Evolutionary conservation across 2,113 vertebrate genomes (phyloP), one percentile per base, ranked within the genome.

Genomic region (Myrmecobius fasciatus): DNA sequence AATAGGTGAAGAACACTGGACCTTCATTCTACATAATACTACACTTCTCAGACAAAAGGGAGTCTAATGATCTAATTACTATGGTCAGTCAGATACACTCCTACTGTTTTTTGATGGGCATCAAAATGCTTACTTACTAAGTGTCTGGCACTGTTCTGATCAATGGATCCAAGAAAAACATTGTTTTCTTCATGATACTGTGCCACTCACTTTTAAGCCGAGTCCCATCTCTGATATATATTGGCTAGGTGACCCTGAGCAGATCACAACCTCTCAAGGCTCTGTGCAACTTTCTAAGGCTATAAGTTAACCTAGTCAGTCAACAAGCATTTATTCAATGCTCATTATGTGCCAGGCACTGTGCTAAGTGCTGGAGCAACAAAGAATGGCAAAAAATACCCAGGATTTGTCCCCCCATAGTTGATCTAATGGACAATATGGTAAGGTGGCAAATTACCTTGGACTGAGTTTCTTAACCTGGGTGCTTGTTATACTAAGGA

Each of bases 151-250:
- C 56, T 36, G 56, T 83, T 0, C 67, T 83, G 36, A 83, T 83
- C 60, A 93, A 7, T 92, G 26, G 49, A 28, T 93, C 9, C 22
- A 94, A 94, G 95, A 10, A 89, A 95, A 97, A 60, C 92, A 95
- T 89, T 91, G 93, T 91, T 91, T 95, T 96, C 52, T 46, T 53
- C 22, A 14, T 0, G 0, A 96, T 97, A 47, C 46, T 46, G 31
- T 0, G 0, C 83, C 56, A 89, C 92, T 83, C n/a, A 83, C 67
- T 2, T 94, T 52, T 97, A 93, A 43, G 25, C 3, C 0, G 36
- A 43, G n/a, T 43, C 2, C 67, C 2, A 8, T 83, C 67, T 75
- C n/a, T 83, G 67, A 83, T 6, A 43, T 20, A 43, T n/a, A 8
- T 14, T 83, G 67, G 36, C 12, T 67, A 11, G 4, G 3, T 67